Percentiles rank a stretch among this genome's conserved stretches.
phyloP scores from a whole-genome alignment of 2,113 vertebrate genomes.

The Rhegmatorhina hoffmannsi region DNA sequence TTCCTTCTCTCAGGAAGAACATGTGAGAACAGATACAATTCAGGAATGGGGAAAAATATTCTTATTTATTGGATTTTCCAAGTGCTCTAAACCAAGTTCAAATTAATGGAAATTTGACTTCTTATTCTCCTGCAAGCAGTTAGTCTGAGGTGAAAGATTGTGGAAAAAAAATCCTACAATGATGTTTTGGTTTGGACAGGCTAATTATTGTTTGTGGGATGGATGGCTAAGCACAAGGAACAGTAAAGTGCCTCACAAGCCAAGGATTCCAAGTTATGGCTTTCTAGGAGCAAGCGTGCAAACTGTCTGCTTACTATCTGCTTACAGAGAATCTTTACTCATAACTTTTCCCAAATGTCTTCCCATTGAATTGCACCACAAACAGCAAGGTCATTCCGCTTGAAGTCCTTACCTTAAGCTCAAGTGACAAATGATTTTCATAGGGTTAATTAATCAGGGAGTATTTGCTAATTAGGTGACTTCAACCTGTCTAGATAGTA shows the following conservation, averaged over 20 bases:
- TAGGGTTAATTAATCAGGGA: conserved; percentile 43
- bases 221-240: neutral
- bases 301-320: neutral
- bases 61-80: neutral
- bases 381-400: neutral
- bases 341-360: neutral
- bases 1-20: neutral
- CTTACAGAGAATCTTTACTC: neutral
- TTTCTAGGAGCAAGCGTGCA: neutral
- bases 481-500: neutral
- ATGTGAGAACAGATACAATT: neutral
- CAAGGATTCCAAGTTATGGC: neutral
- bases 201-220: neutral
- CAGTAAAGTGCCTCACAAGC: neutral
- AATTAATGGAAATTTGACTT: neutral
- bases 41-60: rapidly evolving
- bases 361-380: neutral
- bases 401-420: neutral
- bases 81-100: neutral
- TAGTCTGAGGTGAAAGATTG: neutral
- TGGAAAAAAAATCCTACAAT: rapidly evolving
- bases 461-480: conserved; percentile 43
- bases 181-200: neutral
- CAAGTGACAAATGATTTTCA: conserved; percentile 32
- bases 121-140: neutral